Evolutionary conservation across 2,797 vertebrate species (phyloP).

Genomic region (Ceryle rudis): DNA sequence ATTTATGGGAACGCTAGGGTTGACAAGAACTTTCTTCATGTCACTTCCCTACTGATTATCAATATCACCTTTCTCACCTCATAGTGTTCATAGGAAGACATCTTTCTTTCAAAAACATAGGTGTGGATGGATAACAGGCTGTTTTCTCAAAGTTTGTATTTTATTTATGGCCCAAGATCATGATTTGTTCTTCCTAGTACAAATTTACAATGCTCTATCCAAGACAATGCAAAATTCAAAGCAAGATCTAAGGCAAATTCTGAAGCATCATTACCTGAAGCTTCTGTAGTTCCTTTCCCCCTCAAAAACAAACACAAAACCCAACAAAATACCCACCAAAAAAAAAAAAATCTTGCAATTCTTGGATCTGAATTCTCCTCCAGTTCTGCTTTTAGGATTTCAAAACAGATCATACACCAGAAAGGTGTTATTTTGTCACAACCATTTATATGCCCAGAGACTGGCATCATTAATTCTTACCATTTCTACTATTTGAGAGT

Average conservation of each 20-base stretch:
- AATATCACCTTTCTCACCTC: slow-evolving; percentile 67
- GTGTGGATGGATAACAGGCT: slow-evolving; percentile 22
- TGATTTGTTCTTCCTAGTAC: background rate
- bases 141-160: background rate
- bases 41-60: slow-evolving; percentile 58
- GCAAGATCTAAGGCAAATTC: background rate
- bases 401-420: background rate
- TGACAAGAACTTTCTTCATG: slow-evolving; percentile 59
- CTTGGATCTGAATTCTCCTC: background rate
- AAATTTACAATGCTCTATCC: background rate
- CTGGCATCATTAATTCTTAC: background rate
- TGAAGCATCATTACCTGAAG: background rate
- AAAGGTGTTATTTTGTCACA: background rate
- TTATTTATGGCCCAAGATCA: background rate
- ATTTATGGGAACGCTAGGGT: slow-evolving; percentile 75
- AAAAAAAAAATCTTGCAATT: background rate
- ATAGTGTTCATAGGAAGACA: slow-evolving; percentile 12
- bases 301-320: too few species aligned
- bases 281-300: background rate
- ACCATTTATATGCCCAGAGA: background rate
- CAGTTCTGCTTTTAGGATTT: background rate
- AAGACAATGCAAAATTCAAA: background rate
- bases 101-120: slow-evolving; percentile 44
- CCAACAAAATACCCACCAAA: too few species aligned
- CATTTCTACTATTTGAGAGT: background rate